phyloP scores from a whole-genome alignment of 2,888 invertebrate genomes.

The Crossocerus cetratus region DNA sequence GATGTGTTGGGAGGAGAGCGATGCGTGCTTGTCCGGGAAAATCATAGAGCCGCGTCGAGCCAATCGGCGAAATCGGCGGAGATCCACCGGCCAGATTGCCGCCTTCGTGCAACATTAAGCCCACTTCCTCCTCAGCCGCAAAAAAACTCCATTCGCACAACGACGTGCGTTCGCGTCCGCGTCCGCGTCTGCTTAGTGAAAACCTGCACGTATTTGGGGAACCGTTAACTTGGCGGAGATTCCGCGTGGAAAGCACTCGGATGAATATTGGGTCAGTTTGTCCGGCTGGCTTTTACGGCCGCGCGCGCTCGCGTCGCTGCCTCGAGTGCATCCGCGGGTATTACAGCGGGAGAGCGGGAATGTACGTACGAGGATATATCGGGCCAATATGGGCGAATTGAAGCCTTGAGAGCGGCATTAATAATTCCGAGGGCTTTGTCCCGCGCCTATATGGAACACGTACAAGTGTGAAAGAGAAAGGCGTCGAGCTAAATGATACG shows the following conservation, averaged over 20 bases:
- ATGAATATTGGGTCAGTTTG: slow-evolving; percentile 39
- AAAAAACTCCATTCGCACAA: slow-evolving; percentile 31
- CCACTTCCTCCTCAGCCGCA: slow-evolving; percentile 10
- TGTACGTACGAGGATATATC: too few relatives aligned
- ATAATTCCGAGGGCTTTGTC: too few relatives aligned
- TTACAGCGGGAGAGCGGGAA: background rate
- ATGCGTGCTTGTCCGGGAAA: slow-evolving; percentile 16
- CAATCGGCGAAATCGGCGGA: background rate
- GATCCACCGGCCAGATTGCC: background rate
- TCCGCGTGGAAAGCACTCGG: slow-evolving; percentile 33
- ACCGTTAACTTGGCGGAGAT: slow-evolving; percentile 51
- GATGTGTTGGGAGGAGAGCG: too few relatives aligned
- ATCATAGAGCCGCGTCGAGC: background rate
- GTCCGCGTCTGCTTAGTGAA: slow-evolving; percentile 25
- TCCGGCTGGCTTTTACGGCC: slow-evolving; percentile 22
- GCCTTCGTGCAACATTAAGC: background rate
- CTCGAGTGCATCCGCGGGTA: background rate
- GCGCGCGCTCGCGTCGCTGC: background rate
- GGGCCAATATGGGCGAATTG: too few relatives aligned
- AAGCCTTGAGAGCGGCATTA: too few relatives aligned
- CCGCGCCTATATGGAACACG: too few relatives aligned
- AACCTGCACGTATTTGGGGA: slow-evolving; percentile 41
- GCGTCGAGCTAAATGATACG: background rate
- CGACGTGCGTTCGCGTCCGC: background rate
- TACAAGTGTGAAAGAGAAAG: background rate